Evolutionary conservation across 2,888 invertebrate species (phyloP).

Genomic region (Drosophila rubida): DNA sequence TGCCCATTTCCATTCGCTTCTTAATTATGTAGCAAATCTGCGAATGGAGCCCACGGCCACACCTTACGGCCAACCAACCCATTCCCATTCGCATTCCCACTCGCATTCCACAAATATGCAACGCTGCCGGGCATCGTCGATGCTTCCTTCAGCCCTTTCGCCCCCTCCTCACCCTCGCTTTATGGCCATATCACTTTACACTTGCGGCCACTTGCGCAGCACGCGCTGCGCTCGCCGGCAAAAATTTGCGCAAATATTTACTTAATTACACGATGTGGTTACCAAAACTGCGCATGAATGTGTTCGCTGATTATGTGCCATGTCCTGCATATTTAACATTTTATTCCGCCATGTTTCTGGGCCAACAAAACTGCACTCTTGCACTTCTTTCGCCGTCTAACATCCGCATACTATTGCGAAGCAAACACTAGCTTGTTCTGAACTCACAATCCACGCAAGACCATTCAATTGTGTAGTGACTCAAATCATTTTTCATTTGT

Average conservation of each 20-base stretch:
- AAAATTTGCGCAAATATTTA: constrained; percentile 53
- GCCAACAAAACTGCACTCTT: too few species aligned
- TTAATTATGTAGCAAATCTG: constrained; percentile 62
- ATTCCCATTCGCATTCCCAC: constrained; percentile 40
- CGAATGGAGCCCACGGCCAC: constrained; percentile 17
- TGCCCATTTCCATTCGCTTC: constrained; percentile 46
- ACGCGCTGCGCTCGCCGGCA: constrained; percentile 15
- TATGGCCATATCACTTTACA: constrained; percentile 34
- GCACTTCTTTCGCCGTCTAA: too few species aligned
- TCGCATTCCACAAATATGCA: constrained; percentile 43
- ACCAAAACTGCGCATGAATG: constrained; percentile 38
- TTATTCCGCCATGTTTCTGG: constrained; percentile 25
- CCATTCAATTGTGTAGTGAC: too few species aligned
- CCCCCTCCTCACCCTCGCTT: too few species aligned
- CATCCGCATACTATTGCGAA: too few species aligned
- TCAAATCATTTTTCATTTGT: too few species aligned
- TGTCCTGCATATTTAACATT: constrained; percentile 45
- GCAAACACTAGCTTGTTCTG: too few species aligned
- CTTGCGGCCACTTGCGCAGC: constrained; percentile 30
- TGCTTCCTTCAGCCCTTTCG: too few species aligned
- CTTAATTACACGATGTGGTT: constrained; percentile 60
- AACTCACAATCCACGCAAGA: too few species aligned
- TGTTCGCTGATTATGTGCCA: constrained; percentile 50
- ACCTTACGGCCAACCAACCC: constrained; percentile 18
- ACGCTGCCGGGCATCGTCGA: constrained; percentile 15